Percentiles rank a stretch among this genome's conserved stretches.
Evolutionary conservation across 1,140 invertebrate genomes (phyloP).

Genomic region (Bombus superbus): DNA sequence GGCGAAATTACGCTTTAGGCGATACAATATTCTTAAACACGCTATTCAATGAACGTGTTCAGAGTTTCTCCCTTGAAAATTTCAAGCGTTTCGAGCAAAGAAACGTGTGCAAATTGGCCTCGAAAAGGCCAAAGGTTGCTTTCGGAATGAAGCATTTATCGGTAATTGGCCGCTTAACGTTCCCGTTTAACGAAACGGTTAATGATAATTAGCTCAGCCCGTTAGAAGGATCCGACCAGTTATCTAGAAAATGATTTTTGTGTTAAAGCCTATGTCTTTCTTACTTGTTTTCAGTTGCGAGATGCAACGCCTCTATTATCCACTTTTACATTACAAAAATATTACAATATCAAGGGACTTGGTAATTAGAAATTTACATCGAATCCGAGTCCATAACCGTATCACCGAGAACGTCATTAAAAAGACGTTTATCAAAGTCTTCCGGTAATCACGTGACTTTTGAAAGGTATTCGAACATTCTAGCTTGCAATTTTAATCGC

Average conservation of each 20-base stretch:
- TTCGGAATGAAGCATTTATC: conserved; percentile 22
- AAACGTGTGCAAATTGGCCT: not conserved
- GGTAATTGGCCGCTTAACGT: conserved; percentile 46
- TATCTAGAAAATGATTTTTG: conserved; percentile 22
- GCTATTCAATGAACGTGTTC: not conserved
- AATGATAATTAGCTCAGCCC: conserved; percentile 35
- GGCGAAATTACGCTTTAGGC: not conserved
- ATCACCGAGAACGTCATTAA: conserved; percentile 28
- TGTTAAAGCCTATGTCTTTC: not conserved
- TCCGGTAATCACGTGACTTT: conserved; percentile 33
- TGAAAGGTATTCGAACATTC: not conserved
- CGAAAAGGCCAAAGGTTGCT: conserved; percentile 21
- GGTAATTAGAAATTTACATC: not conserved
- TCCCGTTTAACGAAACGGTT: conserved; percentile 35
- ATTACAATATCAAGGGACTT: not conserved
- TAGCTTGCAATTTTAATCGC: conserved; percentile 35
- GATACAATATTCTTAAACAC: not conserved
- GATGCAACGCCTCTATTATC: not conserved
- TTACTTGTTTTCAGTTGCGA: not conserved
- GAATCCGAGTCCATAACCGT: conserved; percentile 5
- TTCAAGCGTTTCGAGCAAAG: conserved; percentile 21
- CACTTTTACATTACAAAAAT: not conserved
- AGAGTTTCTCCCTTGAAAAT: not conserved
- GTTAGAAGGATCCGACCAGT: conserved; percentile 22
- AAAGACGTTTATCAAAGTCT: conserved; percentile 26